phyloP scores from a whole-genome alignment of 1,140 invertebrate genomes.

The Lysiphlebus fabarum region DNA sequence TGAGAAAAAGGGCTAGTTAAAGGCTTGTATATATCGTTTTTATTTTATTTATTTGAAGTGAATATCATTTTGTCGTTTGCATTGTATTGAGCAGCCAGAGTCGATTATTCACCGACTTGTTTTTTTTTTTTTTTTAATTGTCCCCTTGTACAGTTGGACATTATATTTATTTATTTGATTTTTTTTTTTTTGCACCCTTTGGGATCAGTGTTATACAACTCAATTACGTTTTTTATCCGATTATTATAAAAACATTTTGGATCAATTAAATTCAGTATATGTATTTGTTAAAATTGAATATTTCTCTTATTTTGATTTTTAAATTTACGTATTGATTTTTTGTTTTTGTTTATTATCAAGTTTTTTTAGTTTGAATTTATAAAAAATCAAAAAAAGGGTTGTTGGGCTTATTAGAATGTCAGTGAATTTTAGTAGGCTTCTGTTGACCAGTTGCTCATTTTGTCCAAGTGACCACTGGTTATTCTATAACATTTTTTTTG shows the following conservation, averaged over 20 bases:
- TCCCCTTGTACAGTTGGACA: not conserved
- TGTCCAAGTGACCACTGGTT: slow-evolving; percentile 33
- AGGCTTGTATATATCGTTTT: slow-evolving; percentile 3
- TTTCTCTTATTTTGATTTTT: no score
- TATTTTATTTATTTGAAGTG: slow-evolving; percentile 31
- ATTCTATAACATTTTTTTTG: slow-evolving; percentile 32
- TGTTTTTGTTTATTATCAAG: no score
- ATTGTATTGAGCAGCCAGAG: slow-evolving; percentile 6
- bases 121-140: not conserved
- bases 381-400: no score
- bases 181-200: not conserved
- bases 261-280: no score
- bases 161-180: not conserved
- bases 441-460: slow-evolving; percentile 33
- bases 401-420: no score
- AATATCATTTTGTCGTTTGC: slow-evolving; percentile 38
- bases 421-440: no score
- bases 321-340: no score
- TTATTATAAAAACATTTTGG: no score
- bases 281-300: no score
- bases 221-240: not conserved
- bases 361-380: no score
- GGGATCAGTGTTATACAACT: not conserved
- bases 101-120: slow-evolving; percentile 14
- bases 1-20: slow-evolving; percentile 43